Base-by-base conservation (phyloP, 2,797 vertebrate species). In the Moxostoma hubbsi region DNA sequence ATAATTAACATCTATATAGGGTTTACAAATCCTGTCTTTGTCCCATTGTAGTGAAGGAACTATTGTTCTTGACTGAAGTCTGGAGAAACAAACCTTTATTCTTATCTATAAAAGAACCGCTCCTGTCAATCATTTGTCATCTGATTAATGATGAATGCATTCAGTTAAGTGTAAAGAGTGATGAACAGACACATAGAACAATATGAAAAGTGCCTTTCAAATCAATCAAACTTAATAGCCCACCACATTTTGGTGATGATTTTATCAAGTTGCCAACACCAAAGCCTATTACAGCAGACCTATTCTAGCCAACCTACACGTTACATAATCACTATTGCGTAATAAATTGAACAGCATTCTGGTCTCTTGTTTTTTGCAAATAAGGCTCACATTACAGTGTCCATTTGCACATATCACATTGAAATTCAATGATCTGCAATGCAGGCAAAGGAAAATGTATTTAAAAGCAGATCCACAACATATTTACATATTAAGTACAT, bases 271-370 rank as follows among this genome's bases (percentile, higher is more conserved):
- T 50, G 69, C n/a, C 59, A 58, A 58, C 65, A 11, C 6, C 16
- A 24, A 76, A 65, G 10, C 67, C 55, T 4, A 54, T 69, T 11
- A 55, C 15, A 61, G 13, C 55, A 59, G 46, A 62, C 7, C 49
- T 43, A 46, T 59, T 53, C 50, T 45, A 15, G n/a, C 80, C 75
- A 43, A 68, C 49, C 72, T 76, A 81, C 66, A 67, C 76, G 80
- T 91, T 89, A 82, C 83, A 86, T 92, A 91, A 93, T 62, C 4
- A 76, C 0, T 36, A 73, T 89, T 89, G 86, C 84, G 88, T 81
- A 88, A 88, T 77, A 84, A 81, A 84, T 7, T 18, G 16, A 55
- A 13, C 55, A n/a, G 16, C 46, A 51, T 73, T 54, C n/a, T 43
- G 24, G 24, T 18, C 9, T 2, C 0, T 46, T 24, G 6, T 15